phyloP scores from a whole-genome alignment of 2,797 vertebrate species.

The Ceryle rudis region DNA sequence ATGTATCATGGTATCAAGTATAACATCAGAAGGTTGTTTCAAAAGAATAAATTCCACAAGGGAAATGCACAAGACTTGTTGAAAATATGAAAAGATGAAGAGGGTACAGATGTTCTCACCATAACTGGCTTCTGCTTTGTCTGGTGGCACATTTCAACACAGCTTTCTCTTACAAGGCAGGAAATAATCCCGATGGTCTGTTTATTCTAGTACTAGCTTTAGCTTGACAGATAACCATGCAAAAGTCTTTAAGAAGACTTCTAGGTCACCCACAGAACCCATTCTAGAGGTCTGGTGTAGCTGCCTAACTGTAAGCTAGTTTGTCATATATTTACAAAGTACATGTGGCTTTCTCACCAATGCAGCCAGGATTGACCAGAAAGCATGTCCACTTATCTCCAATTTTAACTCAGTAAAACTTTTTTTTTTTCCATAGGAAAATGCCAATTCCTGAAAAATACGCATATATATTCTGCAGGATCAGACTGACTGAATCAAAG shows the following conservation, averaged over 20 bases:
- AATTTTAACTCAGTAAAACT: background rate
- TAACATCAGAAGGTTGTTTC: background rate
- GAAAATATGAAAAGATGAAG: background rate
- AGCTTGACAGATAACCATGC: background rate
- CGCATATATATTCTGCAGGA: conserved; percentile 1
- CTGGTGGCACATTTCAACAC: background rate
- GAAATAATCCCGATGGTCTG: background rate
- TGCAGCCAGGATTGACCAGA: background rate
- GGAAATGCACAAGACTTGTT: background rate
- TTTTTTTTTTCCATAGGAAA: conserved; percentile 48
- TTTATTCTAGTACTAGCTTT: background rate
- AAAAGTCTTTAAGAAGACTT: background rate
- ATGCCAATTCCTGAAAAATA: conserved; percentile 27
- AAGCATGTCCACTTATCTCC: background rate
- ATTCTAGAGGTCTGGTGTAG: background rate
- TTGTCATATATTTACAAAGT: background rate
- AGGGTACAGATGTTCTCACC: background rate
- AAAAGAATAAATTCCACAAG: background rate
- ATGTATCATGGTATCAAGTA: background rate
- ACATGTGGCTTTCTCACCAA: background rate
- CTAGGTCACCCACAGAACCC: background rate
- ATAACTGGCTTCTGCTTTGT: background rate
- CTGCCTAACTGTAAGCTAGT: background rate
- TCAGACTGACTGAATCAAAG: conserved; percentile 31
- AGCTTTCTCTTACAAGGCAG: background rate